Percentiles rank a stretch among this genome's conserved stretches.
Conservation (phyloP, 2,888 invertebrate species). For the Dysmachus trigonus region DNA sequence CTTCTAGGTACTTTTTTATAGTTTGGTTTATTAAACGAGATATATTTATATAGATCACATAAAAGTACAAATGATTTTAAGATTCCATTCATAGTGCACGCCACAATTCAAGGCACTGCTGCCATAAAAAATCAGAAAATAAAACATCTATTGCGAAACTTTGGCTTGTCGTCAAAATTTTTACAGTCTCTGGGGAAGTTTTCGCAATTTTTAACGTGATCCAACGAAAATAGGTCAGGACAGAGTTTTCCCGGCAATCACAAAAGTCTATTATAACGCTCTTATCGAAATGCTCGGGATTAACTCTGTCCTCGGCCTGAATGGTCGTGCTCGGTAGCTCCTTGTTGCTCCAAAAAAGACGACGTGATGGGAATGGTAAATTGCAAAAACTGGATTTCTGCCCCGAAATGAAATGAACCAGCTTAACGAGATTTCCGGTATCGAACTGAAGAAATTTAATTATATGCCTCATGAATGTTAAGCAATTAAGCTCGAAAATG, state of each 20-base stretch:
- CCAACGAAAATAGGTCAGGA: background rate
- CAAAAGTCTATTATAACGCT: background rate
- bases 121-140: background rate
- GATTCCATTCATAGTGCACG: background rate
- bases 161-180: background rate
- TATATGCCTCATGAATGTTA: background rate
- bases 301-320: background rate
- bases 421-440: background rate
- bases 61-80: background rate
- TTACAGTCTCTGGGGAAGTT: background rate
- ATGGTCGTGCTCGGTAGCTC: background rate
- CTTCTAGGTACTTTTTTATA: too few relatives aligned
- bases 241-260: background rate
- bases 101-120: background rate
- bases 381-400: background rate
- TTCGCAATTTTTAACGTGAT: background rate
- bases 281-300: background rate
- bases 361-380: background rate
- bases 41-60: background rate
- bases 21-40: background rate
- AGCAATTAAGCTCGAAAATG: background rate
- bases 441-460: background rate
- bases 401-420: background rate
- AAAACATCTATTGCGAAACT: background rate
- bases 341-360: background rate